These are phyloP conservation scores for Bombus pascuorum DNA, from an alignment of 1,140 invertebrate genomes.

Conservation along the genomic window DNA sequence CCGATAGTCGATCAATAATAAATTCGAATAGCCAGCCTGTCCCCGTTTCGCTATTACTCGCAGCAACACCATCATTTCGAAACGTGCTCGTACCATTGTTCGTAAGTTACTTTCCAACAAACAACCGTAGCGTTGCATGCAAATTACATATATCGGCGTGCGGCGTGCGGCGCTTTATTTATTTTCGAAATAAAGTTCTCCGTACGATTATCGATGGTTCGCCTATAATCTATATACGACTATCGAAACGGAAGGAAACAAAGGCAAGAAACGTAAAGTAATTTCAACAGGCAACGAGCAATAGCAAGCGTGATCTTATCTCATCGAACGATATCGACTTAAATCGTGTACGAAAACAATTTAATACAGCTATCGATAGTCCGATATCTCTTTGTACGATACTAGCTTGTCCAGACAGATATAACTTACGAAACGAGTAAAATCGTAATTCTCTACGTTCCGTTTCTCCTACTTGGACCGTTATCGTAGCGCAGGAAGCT, in stretches of 20 bases:
- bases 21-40: conserved; percentile 10
- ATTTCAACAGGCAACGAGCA: too few relatives aligned
- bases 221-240: too few relatives aligned
- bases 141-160: neutral
- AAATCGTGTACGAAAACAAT: too few relatives aligned
- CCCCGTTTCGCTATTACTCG: neutral
- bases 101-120: conserved; percentile 4
- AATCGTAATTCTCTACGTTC: too few relatives aligned
- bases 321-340: too few relatives aligned
- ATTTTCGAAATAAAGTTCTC: neutral
- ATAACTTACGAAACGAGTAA: too few relatives aligned
- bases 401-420: too few relatives aligned
- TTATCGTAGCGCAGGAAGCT: neutral
- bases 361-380: too few relatives aligned
- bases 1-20: conserved; percentile 37
- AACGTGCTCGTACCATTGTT: neutral
- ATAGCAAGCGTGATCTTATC: too few relatives aligned
- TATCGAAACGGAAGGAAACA: too few relatives aligned
- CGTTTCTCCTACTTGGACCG: too few relatives aligned
- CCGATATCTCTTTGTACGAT: too few relatives aligned
- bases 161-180: neutral
- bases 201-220: neutral
- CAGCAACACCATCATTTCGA: neutral
- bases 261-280: neutral
- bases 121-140: neutral